Base-by-base conservation (phyloP, 2,113 vertebrate genomes). In the Chrysochloris asiatica region DNA sequence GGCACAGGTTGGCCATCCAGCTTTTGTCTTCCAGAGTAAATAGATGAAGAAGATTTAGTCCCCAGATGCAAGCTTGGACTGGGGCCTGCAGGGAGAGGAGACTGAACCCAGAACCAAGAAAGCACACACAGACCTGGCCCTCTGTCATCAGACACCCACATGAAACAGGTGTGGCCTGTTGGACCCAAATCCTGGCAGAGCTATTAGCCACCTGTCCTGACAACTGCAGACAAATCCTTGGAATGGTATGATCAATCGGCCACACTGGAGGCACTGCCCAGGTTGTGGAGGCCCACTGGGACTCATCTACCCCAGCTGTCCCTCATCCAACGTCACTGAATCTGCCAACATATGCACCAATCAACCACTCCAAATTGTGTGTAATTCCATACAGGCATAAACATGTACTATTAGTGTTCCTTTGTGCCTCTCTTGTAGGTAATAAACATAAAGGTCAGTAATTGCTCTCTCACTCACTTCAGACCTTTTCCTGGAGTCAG, bases 131-230 rank as follows among this genome's bases (percentile, higher is more conserved):
- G 78, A 48, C 52, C 26, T 4, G 30, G 43, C 52, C 76, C 22
- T 38, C 61, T 65, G 89, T 77, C 88, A 81, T 33, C 92, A 83
- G 86, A 86, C 88, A 22, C 2, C 83, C 50, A 33, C 5, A 21
- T 19, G 69, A 24, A 94, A 80, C 90, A 95, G 86, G 80, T 77
- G 83, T 86, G 86, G 86, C 86, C 59, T 56, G 10, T 45, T 63
- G 56, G 22, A 33, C 72, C 28, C 83, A 56, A 81, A 90, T 94
- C 91, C 83, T 88, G 79, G 92, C 92, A 94, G 76, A 81, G 88
- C 80, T 73, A 43, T n/a, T 17, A 36, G 90, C 94, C 96, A 96
- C 83, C 95, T 96, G 96, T 88, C 92, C 80, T 41, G 86, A 95
- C 94, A 95, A 94, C 92, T 93, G 93, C 63, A 89, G 17, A 50